Conservation (phyloP, 2,113 vertebrate species). For the Pedionomus torquatus region DNA sequence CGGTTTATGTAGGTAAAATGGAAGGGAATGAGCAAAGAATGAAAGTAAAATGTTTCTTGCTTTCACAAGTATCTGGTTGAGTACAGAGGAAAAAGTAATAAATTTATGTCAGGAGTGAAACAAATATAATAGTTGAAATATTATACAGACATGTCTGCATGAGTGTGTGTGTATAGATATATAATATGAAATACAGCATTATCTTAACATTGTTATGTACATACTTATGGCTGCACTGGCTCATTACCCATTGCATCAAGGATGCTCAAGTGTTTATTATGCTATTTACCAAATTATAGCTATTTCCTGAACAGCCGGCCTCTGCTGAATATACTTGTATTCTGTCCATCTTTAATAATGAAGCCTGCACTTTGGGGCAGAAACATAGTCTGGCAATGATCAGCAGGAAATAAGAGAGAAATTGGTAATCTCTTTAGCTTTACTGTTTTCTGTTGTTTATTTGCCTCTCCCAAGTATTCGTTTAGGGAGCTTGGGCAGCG, state of each 20-base stretch:
- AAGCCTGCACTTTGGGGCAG: slow-evolving; percentile 64
- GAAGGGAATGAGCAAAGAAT: slow-evolving; percentile 1
- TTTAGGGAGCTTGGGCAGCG: slow-evolving; percentile 16
- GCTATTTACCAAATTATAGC: slow-evolving; percentile 77
- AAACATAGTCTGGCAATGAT: slow-evolving; percentile 67
- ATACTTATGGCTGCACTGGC: slow-evolving; percentile 58
- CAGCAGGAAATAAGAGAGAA: slow-evolving; percentile 70
- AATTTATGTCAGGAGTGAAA: neutral
- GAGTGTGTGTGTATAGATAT: neutral
- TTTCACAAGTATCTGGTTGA: neutral
- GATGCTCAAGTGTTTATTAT: slow-evolving; percentile 77
- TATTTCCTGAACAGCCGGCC: slow-evolving; percentile 76
- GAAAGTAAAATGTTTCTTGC: neutral
- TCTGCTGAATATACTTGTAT: slow-evolving; percentile 46
- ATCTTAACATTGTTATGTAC: slow-evolving; percentile 69
- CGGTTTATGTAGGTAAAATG: slow-evolving; percentile 36
- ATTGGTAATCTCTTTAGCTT: slow-evolving; percentile 69
- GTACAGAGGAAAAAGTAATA: slow-evolving; percentile 11
- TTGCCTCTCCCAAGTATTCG: slow-evolving; percentile 33
- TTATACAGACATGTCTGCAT: neutral
- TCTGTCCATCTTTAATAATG: slow-evolving; percentile 73
- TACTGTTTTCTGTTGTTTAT: slow-evolving; percentile 42
- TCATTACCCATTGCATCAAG: slow-evolving; percentile 76
- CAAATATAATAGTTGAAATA: slow-evolving; percentile 46
- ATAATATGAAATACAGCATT: slow-evolving; percentile 47